These are phyloP conservation scores for Hexactinellida sp. DNA, from an alignment of 37 sponge, comb jelly and placozoan species.

Conservation along the genomic window DNA sequence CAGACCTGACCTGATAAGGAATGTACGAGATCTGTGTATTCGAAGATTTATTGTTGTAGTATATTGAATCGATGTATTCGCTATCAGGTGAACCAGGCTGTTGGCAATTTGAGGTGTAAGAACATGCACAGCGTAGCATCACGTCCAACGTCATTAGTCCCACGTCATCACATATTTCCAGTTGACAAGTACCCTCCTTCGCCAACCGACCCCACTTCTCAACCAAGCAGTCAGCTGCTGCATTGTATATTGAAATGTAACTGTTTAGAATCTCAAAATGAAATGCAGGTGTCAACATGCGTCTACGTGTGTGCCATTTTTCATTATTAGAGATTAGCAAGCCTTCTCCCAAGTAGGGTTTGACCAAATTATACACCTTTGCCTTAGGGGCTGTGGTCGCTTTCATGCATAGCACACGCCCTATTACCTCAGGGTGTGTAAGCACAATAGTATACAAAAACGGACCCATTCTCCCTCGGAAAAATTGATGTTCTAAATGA, in stretches of 20 bases:
- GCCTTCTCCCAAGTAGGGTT: too few relatives aligned
- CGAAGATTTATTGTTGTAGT: neutral
- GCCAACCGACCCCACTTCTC: neutral
- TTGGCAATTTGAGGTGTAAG: neutral
- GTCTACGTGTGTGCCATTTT: conserved; percentile 53
- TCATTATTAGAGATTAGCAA: conserved; percentile 43
- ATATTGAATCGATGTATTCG: neutral
- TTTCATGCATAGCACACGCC: neutral
- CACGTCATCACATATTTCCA: neutral
- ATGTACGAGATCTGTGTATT: neutral
- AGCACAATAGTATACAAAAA: neutral
- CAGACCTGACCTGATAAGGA: conserved; percentile 21
- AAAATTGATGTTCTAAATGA: neutral
- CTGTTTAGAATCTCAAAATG: conserved; percentile 52
- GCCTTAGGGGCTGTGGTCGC: neutral
- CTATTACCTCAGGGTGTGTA: neutral
- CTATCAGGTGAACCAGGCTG: neutral
- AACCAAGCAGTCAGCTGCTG: conserved; percentile 23
- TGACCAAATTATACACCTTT: conserved; percentile 27
- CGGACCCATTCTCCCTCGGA: neutral
- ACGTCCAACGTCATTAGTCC: neutral
- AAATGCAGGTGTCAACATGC: conserved; percentile 68
- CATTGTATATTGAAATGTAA: conserved; percentile 55
- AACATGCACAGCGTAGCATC: neutral
- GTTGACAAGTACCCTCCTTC: neutral